Conservation (phyloP, 2,113 vertebrate species). For the Raja brachyura region DNA sequence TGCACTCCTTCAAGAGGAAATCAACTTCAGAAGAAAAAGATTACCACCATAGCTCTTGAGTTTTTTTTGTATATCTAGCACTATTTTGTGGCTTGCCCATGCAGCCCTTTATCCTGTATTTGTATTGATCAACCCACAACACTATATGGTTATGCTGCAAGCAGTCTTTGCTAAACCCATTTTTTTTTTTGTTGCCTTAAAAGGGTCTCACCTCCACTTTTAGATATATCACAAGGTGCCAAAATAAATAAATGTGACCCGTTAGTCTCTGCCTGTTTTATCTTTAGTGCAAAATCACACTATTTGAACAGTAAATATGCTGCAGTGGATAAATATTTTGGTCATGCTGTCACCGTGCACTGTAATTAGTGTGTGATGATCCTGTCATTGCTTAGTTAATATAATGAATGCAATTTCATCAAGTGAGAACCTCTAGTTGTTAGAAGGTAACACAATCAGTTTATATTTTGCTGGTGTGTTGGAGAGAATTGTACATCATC, state of each 20-base stretch:
- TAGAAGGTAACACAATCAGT: not conserved
- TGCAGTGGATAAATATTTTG: conserved; percentile 17
- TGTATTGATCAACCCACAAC: not conserved
- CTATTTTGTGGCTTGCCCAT: not conserved
- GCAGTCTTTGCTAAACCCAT: not conserved
- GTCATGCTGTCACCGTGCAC: not conserved
- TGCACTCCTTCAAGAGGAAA: no score
- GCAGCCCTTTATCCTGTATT: not conserved
- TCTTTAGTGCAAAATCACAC: not conserved
- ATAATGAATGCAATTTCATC: not conserved
- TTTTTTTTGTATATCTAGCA: not conserved
- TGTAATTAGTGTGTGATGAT: not conserved
- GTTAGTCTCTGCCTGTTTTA: not conserved
- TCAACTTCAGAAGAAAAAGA: not conserved
- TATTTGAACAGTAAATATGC: not conserved
- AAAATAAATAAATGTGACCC: not conserved
- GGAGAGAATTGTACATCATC: not conserved
- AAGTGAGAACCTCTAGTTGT: not conserved
- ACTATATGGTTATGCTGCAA: not conserved
- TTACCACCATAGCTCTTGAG: not conserved
- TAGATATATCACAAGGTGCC: not conserved
- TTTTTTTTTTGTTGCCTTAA: not conserved
- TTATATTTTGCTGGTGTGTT: not conserved
- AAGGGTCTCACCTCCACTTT: not conserved
- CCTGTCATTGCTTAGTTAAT: not conserved